A percentile compares a stretch with the other conserved stretches of the same genome.
These are phyloP conservation scores for Hoplostethus mediterraneus DNA, from an alignment of 2,797 vertebrate species.

Conservation along the genomic window DNA sequence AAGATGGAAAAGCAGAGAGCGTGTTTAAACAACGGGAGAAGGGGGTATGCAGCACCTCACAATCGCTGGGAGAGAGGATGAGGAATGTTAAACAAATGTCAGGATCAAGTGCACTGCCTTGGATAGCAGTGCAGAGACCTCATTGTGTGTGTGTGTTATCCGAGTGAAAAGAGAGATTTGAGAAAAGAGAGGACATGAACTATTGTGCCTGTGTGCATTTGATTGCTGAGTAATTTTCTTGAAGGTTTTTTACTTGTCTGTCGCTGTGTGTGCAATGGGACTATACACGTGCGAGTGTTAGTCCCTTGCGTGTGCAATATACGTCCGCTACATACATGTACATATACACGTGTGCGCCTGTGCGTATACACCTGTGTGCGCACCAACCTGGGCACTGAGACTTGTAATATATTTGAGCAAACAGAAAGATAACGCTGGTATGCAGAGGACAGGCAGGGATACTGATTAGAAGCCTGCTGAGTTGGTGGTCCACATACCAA, in stretches of 20 bases:
- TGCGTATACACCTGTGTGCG: slow-evolving; percentile 13
- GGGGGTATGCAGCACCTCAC: slow-evolving; percentile 56
- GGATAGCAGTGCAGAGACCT: slow-evolving; percentile 45
- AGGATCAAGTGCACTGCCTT: slow-evolving; percentile 70
- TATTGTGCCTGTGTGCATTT: not conserved
- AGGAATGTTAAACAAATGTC: slow-evolving; percentile 79
- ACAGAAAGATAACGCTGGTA: slow-evolving; percentile 44
- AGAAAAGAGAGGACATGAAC: slow-evolving; percentile 41
- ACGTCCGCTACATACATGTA: not conserved
- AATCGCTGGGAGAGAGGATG: slow-evolving; percentile 46
- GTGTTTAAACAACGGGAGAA: slow-evolving; percentile 69
- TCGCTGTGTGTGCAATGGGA: not conserved
- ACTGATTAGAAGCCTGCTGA: slow-evolving; percentile 30
- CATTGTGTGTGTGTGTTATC: not conserved
- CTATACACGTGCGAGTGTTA: slow-evolving; percentile 9
- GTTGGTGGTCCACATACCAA: slow-evolving; percentile 50
- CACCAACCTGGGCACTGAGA: slow-evolving; percentile 15
- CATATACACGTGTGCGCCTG: not conserved
- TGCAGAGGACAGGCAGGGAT: slow-evolving; percentile 16
- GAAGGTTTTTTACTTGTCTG: slow-evolving; percentile 14
- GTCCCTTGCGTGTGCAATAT: not conserved
- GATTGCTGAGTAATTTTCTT: slow-evolving; percentile 35
- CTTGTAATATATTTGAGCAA: slow-evolving; percentile 61
- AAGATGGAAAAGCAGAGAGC: slow-evolving; percentile 45
- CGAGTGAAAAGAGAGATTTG: not conserved